phyloP scores from a whole-genome alignment of 2,113 vertebrate genomes.

The Hippocampus zosterae region DNA sequence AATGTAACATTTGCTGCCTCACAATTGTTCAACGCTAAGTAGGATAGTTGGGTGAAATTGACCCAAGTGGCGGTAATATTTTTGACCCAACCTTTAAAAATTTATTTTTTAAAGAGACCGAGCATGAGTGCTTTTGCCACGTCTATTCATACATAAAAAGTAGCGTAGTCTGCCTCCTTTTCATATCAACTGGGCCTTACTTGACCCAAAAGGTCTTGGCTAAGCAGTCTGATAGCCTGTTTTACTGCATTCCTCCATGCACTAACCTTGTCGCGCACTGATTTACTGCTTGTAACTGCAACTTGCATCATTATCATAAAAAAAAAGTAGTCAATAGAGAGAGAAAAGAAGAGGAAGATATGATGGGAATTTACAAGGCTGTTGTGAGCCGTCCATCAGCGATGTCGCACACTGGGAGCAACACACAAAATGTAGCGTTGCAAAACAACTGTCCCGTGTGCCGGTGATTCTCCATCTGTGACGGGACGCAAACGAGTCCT shows the following conservation, averaged over 20 bases:
- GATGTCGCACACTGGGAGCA: conserved; percentile 39
- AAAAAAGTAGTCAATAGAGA: conserved; percentile 33
- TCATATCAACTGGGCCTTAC: background rate
- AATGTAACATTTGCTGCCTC: no score
- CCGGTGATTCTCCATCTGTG: conserved; percentile 48
- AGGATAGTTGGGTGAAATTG: no score
- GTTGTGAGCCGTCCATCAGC: conserved; percentile 27
- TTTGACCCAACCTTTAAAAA: background rate
- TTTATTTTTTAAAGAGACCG: no score
- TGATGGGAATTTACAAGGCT: conserved; percentile 27
- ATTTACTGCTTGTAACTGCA: conserved; percentile 48
- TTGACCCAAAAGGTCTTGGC: conserved; percentile 18
- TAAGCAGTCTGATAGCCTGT: conserved; percentile 49
- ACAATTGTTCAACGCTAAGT: no score
- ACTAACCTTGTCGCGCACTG: conserved; percentile 38
- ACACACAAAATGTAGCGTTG: conserved; percentile 38
- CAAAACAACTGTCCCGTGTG: conserved; percentile 56
- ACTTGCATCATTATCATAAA: conserved; percentile 38
- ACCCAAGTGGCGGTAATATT: background rate
- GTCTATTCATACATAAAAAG: background rate
- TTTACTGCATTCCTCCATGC: conserved; percentile 55
- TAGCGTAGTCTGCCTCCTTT: background rate
- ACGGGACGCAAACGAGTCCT: conserved; percentile 45
- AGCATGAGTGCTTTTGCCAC: background rate
- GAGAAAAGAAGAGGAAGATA: conserved; percentile 20